Conservation (phyloP, 2,888 invertebrate genomes). For the Isoperla grammatica region DNA sequence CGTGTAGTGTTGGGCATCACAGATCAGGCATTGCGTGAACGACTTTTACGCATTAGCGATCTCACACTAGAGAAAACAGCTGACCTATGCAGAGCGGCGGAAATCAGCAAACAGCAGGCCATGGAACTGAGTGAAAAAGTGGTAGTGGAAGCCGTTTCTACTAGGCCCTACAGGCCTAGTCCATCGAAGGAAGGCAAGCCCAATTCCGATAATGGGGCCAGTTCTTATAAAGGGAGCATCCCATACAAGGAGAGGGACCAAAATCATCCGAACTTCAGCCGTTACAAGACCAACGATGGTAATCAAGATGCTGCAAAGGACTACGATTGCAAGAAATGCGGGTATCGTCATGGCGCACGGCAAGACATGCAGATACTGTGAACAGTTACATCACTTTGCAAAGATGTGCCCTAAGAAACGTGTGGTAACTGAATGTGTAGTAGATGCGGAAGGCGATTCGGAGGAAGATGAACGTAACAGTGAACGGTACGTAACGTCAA, state of each 20-base stretch:
- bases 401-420: not conserved
- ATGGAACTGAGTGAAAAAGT: not conserved
- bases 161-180: no score
- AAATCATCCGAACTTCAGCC: no score
- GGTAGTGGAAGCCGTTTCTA: not conserved
- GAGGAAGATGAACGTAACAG: no score
- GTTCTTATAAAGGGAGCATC: no score
- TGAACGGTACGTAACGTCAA: not conserved
- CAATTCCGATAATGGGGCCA: no score
- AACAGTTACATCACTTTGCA: not conserved
- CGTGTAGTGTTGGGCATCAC: not conserved
- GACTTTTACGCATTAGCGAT: not conserved
- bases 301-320: no score
- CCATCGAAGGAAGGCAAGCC: no score
- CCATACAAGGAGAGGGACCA: no score
- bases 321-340: not conserved
- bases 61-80: not conserved
- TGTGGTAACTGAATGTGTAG: not conserved
- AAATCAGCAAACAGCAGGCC: not conserved
- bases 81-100: not conserved
- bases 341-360: not conserved
- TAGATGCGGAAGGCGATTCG: no score
- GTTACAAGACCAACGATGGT: no score
- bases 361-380: not conserved
- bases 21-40: not conserved